Evolutionary conservation across 2,113 vertebrate species (phyloP).

Genomic region (Phyllostomus hastatus): DNA sequence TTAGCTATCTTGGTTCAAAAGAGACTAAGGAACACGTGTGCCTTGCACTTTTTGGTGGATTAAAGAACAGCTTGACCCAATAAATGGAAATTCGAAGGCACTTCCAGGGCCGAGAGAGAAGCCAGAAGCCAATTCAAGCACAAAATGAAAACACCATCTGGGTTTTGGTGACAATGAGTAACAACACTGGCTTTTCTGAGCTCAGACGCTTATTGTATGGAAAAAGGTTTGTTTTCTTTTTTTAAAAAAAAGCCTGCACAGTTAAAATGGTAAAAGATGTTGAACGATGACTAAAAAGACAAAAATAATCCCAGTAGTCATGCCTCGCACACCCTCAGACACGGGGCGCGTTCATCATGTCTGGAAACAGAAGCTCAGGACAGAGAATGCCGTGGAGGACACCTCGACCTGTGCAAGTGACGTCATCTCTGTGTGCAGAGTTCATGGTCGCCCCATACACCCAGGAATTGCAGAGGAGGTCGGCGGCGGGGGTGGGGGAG

Average conservation of each 20-base stretch:
- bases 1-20: not conserved
- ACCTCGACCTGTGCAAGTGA: fast-evolving
- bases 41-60: not conserved
- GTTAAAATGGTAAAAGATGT: slow-evolving; percentile 19
- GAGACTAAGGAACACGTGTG: not conserved
- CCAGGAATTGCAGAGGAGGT: not conserved
- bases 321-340: fast-evolving
- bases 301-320: not conserved
- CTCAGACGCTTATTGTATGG: not conserved
- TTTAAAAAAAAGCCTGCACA: not conserved
- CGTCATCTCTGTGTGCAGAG: not conserved
- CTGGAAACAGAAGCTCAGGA: not conserved
- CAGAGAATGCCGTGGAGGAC: fast-evolving
- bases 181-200: not conserved
- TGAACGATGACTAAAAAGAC: not conserved
- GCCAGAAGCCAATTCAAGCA: not conserved
- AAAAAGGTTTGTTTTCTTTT: not conserved
- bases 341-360: fast-evolving
- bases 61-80: not conserved
- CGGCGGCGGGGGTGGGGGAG: fast-evolving
- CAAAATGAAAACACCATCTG: slow-evolving; percentile 24
- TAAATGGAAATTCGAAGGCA: not conserved
- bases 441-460: fast-evolving
- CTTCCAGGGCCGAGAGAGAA: not conserved
- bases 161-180: not conserved